Evolutionary conservation across 2,113 vertebrate genomes (phyloP).

Genomic region (Ceyx melanurus): DNA sequence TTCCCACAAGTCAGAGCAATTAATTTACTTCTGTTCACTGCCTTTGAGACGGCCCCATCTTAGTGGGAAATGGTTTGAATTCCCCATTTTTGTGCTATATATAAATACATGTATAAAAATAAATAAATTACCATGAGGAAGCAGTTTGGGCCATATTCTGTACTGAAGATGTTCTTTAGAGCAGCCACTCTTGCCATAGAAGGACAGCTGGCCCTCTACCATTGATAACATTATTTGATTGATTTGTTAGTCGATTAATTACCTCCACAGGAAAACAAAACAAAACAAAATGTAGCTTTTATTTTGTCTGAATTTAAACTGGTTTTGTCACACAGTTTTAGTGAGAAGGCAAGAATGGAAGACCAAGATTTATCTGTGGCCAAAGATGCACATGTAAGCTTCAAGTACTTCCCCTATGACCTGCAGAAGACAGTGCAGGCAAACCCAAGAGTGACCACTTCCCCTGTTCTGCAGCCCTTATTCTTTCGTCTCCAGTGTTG

Average conservation of each 20-base stretch:
- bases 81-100: neutral
- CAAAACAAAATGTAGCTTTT: neutral
- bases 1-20: neutral
- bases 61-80: neutral
- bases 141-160: neutral
- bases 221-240: neutral
- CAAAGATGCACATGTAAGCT: neutral
- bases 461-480: conserved; percentile 72
- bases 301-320: neutral
- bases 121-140: neutral
- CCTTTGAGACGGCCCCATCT: neutral
- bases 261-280: neutral
- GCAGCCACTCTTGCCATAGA: neutral
- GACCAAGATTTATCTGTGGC: neutral
- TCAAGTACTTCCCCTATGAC: neutral
- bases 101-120: neutral
- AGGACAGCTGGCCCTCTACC: neutral
- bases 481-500: conserved; percentile 72
- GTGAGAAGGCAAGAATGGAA: fast-evolving
- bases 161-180: neutral
- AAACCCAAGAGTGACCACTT: neutral
- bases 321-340: neutral
- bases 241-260: neutral
- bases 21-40: neutral
- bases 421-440: neutral